Conservation (phyloP, 1,140 invertebrate genomes). For the Dendroctonus valens region DNA sequence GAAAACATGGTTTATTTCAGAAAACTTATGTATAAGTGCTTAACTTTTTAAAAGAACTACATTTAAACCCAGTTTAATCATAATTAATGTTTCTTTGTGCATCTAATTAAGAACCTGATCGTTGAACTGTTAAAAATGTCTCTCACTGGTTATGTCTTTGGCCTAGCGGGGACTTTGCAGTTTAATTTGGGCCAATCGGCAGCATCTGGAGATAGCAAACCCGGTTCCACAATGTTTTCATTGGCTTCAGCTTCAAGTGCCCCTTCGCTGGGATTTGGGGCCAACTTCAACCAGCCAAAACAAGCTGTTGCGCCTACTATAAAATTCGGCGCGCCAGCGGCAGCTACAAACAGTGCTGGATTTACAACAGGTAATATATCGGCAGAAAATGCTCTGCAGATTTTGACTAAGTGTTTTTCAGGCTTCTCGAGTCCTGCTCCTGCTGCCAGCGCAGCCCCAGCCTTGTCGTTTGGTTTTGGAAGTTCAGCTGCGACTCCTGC, state of each 20-base stretch:
- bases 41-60: too few species aligned
- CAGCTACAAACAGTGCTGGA: background rate
- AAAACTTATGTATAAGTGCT: too few species aligned
- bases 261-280: background rate
- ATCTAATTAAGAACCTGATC: too few species aligned
- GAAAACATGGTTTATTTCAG: too few species aligned
- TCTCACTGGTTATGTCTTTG: background rate
- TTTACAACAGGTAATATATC: background rate
- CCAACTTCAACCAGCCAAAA: background rate
- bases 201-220: conserved; percentile 9
- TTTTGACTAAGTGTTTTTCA: background rate
- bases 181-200: conserved; percentile 1
- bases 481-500: background rate
- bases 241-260: conserved; percentile 3
- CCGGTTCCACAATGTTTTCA: background rate
- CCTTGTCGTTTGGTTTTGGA: conserved; percentile 28
- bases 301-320: conserved; percentile 5
- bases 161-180: background rate
- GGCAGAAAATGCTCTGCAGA: background rate
- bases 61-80: too few species aligned
- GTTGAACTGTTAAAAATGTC: too few species aligned
- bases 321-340: conserved; percentile 8
- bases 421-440: conserved; percentile 10
- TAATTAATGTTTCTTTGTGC: too few species aligned
- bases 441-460: conserved; percentile 37